Conservation (phyloP, 2,888 invertebrate species). For the Troilus luridus region DNA sequence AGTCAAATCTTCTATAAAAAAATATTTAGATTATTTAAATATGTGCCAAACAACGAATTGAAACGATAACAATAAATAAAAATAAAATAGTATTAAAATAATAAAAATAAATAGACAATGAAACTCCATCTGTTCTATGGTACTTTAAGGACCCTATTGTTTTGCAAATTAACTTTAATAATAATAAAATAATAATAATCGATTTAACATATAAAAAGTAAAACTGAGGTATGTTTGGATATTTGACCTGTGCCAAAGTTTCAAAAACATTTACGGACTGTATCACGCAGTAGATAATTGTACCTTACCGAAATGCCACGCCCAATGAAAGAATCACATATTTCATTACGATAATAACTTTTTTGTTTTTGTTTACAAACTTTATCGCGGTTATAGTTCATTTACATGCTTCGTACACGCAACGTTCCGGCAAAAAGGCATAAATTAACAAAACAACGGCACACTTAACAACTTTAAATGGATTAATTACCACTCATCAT, state of each 20-base stretch:
- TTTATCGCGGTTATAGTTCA: not conserved
- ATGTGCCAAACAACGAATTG: too few relatives aligned
- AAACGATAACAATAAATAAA: too few relatives aligned
- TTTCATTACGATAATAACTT: slow-evolving; percentile 16
- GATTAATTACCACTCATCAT: not conserved
- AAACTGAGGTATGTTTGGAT: too few relatives aligned
- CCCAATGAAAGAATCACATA: not conserved
- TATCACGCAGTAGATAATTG: not conserved
- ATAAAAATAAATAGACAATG: too few relatives aligned
- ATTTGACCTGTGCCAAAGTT: not conserved
- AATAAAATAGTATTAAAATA: too few relatives aligned
- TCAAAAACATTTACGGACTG: not conserved
- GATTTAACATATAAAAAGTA: too few relatives aligned
- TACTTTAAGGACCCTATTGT: too few relatives aligned
- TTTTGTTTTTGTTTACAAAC: not conserved
- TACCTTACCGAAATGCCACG: not conserved
- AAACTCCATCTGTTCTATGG: too few relatives aligned
- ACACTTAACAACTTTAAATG: slow-evolving; percentile 10
- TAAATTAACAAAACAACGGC: not conserved
- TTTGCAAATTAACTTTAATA: too few relatives aligned
- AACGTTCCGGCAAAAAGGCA: not conserved
- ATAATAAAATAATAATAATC: too few relatives aligned
- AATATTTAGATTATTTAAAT: too few relatives aligned
- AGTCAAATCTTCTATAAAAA: too few relatives aligned
- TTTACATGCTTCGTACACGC: slow-evolving; percentile 1